Base-by-base conservation (phyloP, 2,113 vertebrate genomes). In the Suncus etruscus region DNA sequence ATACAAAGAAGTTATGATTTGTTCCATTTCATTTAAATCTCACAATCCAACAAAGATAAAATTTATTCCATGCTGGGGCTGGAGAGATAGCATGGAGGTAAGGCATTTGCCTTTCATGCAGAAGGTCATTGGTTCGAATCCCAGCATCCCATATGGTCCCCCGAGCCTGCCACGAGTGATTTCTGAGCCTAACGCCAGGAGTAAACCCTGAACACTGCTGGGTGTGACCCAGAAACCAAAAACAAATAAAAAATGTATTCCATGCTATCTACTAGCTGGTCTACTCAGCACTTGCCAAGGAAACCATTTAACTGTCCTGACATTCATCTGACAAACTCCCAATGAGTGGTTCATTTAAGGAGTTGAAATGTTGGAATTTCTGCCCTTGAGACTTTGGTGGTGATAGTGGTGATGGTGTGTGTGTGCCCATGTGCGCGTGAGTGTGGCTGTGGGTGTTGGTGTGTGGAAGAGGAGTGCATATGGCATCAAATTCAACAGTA, bases 1-100 rank as follows among this genome's bases (percentile, higher is more conserved):
- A 87, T 74, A 58, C 32, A 81, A 86, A 92, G 29, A 12, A 63
- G 31, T 72, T 76, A 39, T 20, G 72, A 39, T 76, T 82, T 84
- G 63, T 20, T 84, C 86, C 63, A 82, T 32, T 85, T 94, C 69
- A 83, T n/a, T 85, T 91, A 47, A 48, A 78, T 72, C 83, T 90
- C 61, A 78, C 10, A 58, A 79, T 61, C 8, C 11, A 51, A 4
- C 32, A 50, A 86, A 82, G 12, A 74, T 54, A 16, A 16, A 54
- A 14, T 54, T 54, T 11, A 15, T 54, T 54, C 51, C 10, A 51
- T 51, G n/a, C 50, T 12, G 12, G 50, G 50, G 50, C 12, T 12
- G 50, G 50, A 51, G 50, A 8, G 50, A 51, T 8, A 51, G 50
- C 50, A 51, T 12, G 12, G 50, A 51, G 50, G 50, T 51, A 51